Evolutionary conservation across 2,113 vertebrate genomes (phyloP), one percentile per base, ranked within the genome.

Genomic region (Poeciliopsis turrubarensis): DNA sequence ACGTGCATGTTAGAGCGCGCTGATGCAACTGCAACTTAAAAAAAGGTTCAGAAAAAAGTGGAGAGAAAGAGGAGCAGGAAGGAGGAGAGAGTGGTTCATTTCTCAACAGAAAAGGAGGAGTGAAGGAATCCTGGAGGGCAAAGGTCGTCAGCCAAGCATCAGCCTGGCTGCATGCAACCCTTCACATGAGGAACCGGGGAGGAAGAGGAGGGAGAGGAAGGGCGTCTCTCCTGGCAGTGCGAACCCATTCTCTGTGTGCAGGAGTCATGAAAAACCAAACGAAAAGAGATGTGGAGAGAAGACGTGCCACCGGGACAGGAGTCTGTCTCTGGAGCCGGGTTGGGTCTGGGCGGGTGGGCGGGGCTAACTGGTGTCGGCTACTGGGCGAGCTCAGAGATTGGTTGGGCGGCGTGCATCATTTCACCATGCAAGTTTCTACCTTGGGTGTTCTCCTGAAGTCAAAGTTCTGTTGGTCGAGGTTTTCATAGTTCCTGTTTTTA

Each of bases 401-500:
- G 90, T 91, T 92, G 97, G 97, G 97, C 96, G 97, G 96, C 98
- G 97, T 99, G 98, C 98, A 98, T 96, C 91, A 75, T 87, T 64
- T 94, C 95, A 97, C 96, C 97, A 99, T 99, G 97, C 97, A 99
- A 96, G 97, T 97, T 86, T 83, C 97, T 99, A 99, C 98, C 97
- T 99, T 99, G 93, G 98, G 97, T 95, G 97, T 97, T 96, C 97
- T 97, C 96, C 98, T 96, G 97, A 96, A 97, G 97, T 99, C 98
- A 99, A 95, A 97, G 96, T 96, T 96, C 95, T 97, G 97, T 96
- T 97, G 97, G 96, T 97, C 98, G 96, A 96, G 95, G 97, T 95
- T 98, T 96, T 99, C 98, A 99, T 97, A 99, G 97, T 97, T 99
- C 98, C 97, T 99, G 97, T 98, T 99, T 99, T 98, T 99, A 99